Evolutionary conservation across 2,113 vertebrate genomes (phyloP).

Genomic region (Sinosuthora webbiana): DNA sequence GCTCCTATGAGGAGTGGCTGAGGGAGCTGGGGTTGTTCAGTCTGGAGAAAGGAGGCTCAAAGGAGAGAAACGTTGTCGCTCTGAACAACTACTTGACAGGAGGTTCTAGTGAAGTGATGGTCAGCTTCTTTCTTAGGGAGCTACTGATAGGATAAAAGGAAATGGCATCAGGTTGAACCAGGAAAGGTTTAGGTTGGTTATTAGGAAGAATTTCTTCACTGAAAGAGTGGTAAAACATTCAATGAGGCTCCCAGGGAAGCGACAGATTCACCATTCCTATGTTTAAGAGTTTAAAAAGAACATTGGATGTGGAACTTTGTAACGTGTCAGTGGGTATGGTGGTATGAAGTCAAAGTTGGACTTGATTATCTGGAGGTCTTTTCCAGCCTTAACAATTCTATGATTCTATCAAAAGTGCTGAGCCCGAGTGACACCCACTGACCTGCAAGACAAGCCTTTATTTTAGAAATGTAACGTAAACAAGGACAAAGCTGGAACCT

Average conservation of each 20-base stretch:
- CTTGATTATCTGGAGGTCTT: neutral
- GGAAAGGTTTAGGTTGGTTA: neutral
- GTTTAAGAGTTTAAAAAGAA: neutral
- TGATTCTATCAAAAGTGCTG: neutral
- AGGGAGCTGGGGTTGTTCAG: accelerated
- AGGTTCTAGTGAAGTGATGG: neutral
- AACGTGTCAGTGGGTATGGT: neutral
- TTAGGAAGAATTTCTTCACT: neutral
- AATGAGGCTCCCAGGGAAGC: neutral
- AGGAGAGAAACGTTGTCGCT: neutral
- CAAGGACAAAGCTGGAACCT: neutral
- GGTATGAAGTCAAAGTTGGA: neutral
- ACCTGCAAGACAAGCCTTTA: neutral
- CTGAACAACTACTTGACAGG: neutral
- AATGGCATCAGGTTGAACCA: neutral
- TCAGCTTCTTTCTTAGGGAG: neutral
- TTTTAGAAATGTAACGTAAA: neutral
- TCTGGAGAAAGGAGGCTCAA: neutral
- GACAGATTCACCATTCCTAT: neutral
- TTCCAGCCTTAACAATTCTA: neutral
- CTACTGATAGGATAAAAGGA: neutral
- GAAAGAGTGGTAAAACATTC: neutral
- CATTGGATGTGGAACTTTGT: no score
- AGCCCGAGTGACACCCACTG: neutral
- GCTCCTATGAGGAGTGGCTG: neutral